Percentiles rank a stretch among this genome's conserved stretches.
phyloP scores from a whole-genome alignment of 2,888 invertebrate genomes.

The Chelonus formosanus region DNA sequence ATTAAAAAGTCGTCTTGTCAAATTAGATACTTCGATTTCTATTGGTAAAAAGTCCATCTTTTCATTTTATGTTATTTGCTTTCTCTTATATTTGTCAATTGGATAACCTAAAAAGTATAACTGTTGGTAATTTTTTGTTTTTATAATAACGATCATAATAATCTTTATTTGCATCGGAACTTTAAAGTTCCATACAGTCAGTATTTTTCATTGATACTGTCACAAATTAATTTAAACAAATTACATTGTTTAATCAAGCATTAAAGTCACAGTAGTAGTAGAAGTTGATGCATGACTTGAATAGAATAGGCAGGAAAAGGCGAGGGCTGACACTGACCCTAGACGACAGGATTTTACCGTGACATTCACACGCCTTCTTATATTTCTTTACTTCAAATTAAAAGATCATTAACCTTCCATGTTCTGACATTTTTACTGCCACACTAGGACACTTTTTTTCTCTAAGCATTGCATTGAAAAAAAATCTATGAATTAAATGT shows the following conservation, averaged over 20 bases:
- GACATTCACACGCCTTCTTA: constrained; percentile 27
- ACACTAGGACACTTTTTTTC: neutral
- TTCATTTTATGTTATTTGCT: neutral
- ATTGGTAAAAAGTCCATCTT: constrained; percentile 2
- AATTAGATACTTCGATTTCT: constrained; percentile 4
- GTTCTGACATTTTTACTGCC: constrained; percentile 3
- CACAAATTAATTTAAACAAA: constrained; percentile 4
- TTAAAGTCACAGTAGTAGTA: constrained; percentile 49
- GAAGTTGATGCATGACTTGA: constrained; percentile 31
- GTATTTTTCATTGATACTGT: neutral
- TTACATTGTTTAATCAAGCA: constrained; percentile 47
- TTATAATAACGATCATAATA: too few species aligned
- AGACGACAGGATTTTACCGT: constrained; percentile 15
- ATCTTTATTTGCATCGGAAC: too few species aligned
- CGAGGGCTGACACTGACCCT: constrained; percentile 46
- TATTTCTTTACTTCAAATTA: constrained; percentile 48
- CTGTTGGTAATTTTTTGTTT: too few species aligned
- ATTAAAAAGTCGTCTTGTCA: neutral
- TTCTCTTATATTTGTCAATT: too few species aligned
- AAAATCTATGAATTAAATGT: too few species aligned
- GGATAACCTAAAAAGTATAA: too few species aligned
- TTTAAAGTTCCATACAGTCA: neutral
- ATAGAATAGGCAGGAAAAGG: constrained; percentile 21
- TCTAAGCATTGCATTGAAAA: too few species aligned
- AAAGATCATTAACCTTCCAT: constrained; percentile 46